Evolutionary conservation across 2,113 vertebrate species (phyloP).

Genomic region (Menidia beryllina): DNA sequence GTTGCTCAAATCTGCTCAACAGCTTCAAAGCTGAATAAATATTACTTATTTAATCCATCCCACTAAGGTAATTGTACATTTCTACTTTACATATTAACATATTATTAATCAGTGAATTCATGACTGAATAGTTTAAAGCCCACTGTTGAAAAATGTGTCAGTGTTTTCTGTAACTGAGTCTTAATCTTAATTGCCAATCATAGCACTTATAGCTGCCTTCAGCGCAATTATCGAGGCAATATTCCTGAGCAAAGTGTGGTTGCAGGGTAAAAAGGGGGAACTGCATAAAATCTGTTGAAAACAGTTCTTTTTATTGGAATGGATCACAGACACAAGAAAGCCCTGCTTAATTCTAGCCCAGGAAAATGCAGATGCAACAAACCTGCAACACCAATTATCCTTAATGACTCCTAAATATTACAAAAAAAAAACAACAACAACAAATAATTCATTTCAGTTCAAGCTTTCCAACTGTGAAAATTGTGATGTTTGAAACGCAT

Average conservation of each 20-base stretch:
- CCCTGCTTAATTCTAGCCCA: conserved; percentile 62
- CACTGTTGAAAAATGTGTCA: no score
- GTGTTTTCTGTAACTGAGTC: no score
- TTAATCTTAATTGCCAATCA: no score
- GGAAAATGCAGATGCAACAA: conserved; percentile 63
- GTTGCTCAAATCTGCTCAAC: no score
- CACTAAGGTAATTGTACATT: no score
- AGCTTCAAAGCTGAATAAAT: no score
- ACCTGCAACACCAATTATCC: conserved; percentile 56
- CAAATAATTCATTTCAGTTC: conserved; percentile 46
- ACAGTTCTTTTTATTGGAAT: conserved; percentile 81
- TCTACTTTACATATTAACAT: no score
- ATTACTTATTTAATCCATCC: no score
- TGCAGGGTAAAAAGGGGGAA: neutral
- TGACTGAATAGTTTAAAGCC: no score
- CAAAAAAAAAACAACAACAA: neutral
- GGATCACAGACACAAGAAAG: conserved; percentile 78
- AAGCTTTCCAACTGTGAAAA: conserved; percentile 39
- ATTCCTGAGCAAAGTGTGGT: neutral
- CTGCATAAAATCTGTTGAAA: conserved; percentile 36
- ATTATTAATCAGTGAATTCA: no score
- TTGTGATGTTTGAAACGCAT: conserved; percentile 22
- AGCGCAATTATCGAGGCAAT: no score
- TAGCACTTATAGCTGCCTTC: no score
- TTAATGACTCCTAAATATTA: conserved; percentile 22